Conservation (phyloP, 2,797 vertebrate species). For the Gymnopithys bicolor region DNA sequence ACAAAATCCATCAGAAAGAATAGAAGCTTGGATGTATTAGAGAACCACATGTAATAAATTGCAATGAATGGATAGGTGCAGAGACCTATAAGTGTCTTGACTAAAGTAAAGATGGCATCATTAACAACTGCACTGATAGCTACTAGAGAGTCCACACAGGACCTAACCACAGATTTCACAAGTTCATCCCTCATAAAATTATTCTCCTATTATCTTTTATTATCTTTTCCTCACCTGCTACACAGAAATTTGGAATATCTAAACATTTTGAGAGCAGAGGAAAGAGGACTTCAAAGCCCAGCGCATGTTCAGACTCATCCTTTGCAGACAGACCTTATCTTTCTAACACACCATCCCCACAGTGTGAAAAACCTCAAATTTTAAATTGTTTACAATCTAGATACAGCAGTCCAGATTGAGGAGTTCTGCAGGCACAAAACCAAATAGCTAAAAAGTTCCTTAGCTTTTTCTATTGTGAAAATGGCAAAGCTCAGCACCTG, state of each 20-base stretch:
- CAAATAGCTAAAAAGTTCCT: background rate
- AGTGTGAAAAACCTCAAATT: background rate
- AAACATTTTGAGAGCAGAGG: background rate
- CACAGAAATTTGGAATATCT: background rate
- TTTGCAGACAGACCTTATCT: conserved; percentile 26
- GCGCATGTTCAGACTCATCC: background rate
- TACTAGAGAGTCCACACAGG: background rate
- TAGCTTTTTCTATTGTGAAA: background rate
- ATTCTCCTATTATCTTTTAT: background rate
- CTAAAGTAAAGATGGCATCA: background rate
- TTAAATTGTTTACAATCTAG: background rate
- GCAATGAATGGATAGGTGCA: background rate
- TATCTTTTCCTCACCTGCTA: background rate
- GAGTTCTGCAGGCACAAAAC: background rate
- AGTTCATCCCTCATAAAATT: background rate
- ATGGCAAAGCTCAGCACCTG: background rate
- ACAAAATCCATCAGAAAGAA: background rate
- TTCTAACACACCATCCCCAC: background rate
- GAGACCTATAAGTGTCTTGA: background rate
- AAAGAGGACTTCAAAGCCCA: conserved; percentile 28
- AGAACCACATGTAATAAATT: background rate
- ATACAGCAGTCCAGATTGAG: background rate
- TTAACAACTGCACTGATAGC: background rate
- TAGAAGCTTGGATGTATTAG: background rate
- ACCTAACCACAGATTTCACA: background rate